Base-by-base conservation (phyloP, 1,140 invertebrate species). In the Lordiphosa mommai region DNA sequence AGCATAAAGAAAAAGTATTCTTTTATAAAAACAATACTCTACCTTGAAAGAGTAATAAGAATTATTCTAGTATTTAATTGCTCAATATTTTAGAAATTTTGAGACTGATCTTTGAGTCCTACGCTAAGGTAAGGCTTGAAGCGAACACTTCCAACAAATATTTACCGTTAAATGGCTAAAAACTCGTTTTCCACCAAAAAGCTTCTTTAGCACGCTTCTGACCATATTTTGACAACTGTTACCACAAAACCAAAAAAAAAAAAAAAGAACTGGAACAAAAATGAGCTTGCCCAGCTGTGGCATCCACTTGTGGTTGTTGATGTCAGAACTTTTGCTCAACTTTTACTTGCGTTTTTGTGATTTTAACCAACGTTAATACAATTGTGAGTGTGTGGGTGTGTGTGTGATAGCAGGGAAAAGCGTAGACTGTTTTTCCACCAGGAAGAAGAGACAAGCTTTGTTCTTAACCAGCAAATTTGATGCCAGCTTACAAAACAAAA, bases 191-290 rank as follows among this genome's bases (percentile, higher is more conserved):
- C 12, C 12, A 10, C 4, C 1, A 33, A 27, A 4, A 7, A n/a
- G 12, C 3, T 10, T 41, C 23, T 72, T 72, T 46, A 66, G 34
- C 52, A n/a, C n/a, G n/a, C 38, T 68, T 67, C 69, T 60, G 51
- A 55, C 71, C 72, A 84, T 82, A 84, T 82, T 84, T 84, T 82
- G 76, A 82, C 76, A 82, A 82, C 77, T 82, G 76, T 84, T 84
- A 71, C 77, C 77, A 55, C 76, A 82, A 72, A 82, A 73, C 65
- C 17, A 44, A 52, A 64, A 53, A 48, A 67, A 33, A 47, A 33
- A 32, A 47, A 16, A 32, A 12, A 17, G 14, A 30, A 27, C 23
- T 23, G 41, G 9, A 44, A 17, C 9, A 66, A 67, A 56, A 53
- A 64, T 17, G 37, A 38, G 51, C 57, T 64, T 70, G 76, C 55